A percentile compares a stretch with the other conserved stretches of the same genome.
Conservation (phyloP, 92 coral and sea anemone species). For the Parazoanthus swiftii region DNA sequence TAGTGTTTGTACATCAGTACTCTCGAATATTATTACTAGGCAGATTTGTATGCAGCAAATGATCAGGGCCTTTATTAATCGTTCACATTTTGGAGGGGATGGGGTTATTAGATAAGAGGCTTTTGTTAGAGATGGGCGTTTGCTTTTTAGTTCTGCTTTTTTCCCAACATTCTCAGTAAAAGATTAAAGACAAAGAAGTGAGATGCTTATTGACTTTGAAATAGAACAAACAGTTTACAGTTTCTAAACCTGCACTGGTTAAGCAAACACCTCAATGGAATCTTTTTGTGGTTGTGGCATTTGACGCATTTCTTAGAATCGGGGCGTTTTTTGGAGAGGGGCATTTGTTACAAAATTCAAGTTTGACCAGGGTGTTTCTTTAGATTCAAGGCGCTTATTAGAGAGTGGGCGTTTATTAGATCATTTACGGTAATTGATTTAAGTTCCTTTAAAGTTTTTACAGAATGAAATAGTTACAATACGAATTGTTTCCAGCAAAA, state of each 20-base stretch:
- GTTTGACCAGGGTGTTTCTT: conserved; percentile 3
- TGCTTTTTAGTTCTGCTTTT: conserved; percentile 7
- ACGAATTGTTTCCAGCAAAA: neutral
- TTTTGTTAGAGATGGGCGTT: conserved; percentile 12
- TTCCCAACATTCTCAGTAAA: conserved; percentile 14
- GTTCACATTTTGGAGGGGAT: neutral
- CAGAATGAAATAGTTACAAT: too few species aligned
- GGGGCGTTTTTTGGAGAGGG: neutral
- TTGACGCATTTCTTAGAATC: conserved; percentile 3
- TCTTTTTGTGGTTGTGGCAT: conserved; percentile 1
- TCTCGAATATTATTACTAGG: neutral
- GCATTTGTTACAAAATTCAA: neutral
- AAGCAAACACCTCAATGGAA: too few species aligned
- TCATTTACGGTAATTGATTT: too few species aligned
- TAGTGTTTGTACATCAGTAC: conserved; percentile 10
- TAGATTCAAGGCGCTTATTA: neutral
- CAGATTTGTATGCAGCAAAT: conserved; percentile 3
- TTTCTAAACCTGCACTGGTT: too few species aligned
- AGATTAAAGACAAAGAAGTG: conserved; percentile 13
- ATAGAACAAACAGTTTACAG: neutral
- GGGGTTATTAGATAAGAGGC: too few species aligned
- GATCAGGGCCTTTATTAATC: conserved; percentile 15
- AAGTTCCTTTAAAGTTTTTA: too few species aligned
- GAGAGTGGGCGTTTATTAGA: too few species aligned
- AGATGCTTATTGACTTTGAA: conserved; percentile 13